Conservation (phyloP, 1,140 invertebrate genomes). For the Lutraria rhynchaena region DNA sequence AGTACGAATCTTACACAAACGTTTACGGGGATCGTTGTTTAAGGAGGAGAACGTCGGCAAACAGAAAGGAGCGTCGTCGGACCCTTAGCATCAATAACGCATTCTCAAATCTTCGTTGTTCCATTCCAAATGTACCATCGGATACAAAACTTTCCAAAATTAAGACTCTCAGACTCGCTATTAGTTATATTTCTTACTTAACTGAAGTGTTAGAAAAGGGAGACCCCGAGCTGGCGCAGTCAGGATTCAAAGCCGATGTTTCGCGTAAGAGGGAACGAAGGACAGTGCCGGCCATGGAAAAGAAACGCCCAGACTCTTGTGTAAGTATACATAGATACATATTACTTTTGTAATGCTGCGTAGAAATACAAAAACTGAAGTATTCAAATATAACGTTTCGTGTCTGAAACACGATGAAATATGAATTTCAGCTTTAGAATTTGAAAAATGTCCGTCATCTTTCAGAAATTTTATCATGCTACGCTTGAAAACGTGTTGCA, state of each 20-base stretch:
- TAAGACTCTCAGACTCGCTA: conserved; percentile 83
- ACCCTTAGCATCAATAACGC: conserved; percentile 97
- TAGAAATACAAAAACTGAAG: too few species aligned
- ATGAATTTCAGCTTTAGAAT: too few species aligned
- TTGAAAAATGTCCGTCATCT: too few species aligned
- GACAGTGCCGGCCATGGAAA: conserved; percentile 73
- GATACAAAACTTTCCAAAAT: conserved; percentile 93
- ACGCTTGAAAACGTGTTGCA: too few species aligned
- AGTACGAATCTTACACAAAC: conserved; percentile 68
- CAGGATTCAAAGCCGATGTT: conserved; percentile 84
- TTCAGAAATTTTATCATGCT: too few species aligned
- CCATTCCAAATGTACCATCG: conserved; percentile 96
- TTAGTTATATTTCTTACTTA: conserved; percentile 83
- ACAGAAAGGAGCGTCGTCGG: conserved; percentile 94
- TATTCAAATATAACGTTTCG: too few species aligned
- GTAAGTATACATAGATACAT: conserved; percentile 42
- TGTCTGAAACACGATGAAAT: too few species aligned
- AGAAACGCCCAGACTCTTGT: conserved; percentile 54
- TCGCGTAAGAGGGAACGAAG: conserved; percentile 79
- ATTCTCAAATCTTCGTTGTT: conserved; percentile 94
- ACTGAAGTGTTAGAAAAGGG: conserved; percentile 83
- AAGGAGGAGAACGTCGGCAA: conserved; percentile 83
- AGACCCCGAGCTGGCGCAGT: conserved; percentile 79
- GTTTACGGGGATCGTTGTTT: conserved; percentile 66
- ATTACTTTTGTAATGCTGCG: too few species aligned